Base-by-base conservation (phyloP, 2,113 vertebrate species). In the Xiphias gladius region DNA sequence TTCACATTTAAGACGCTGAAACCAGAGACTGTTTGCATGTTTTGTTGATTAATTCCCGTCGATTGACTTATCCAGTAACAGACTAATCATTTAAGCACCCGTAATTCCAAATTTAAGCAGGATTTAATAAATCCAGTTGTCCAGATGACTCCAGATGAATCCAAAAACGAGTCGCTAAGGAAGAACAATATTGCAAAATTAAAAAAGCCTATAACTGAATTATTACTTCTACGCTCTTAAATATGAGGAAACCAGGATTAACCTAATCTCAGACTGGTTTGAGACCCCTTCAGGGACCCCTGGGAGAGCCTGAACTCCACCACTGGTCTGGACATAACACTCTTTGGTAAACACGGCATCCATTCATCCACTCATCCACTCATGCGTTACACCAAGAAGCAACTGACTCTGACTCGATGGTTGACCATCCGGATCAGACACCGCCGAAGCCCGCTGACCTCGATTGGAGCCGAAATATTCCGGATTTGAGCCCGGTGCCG, bases 371-470 rank as follows among this genome's bases (percentile, higher is more conserved):
- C 19, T 37, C 28, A 58, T 37, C 22, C 55, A 37, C 30, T 11
- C 52, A 67, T 54, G 46, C 79, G 52, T 55, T 32, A 43, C 55
- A 80, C 65, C 50, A 69, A 41, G 59, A 35, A 2, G 1, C 66
- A 7, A 52, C 7, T 30, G 62, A 57, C 82, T 76, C 10, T 17
- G 52, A 54, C 43, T 41, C 24, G 30, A 58, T 83, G 85, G 32
- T 35, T 76, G 70, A 24, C 73, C 76, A 76, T 67, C 70, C 71
- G 50, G 77, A 73, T 85, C 82, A 80, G 17, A 80, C 82, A 14
- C 8, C 71, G 73, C 28, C 28, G 26, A 0, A 20, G 43, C 76
- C 54, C 26, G 19, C 58, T 73, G 84, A 87, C 83, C 90, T 69
- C 69, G 4, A 62, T 75, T 12, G 35, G 14, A 48, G 6, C 17